Base-by-base conservation (phyloP, 2,797 vertebrate genomes). In the Pristis pectinata region DNA sequence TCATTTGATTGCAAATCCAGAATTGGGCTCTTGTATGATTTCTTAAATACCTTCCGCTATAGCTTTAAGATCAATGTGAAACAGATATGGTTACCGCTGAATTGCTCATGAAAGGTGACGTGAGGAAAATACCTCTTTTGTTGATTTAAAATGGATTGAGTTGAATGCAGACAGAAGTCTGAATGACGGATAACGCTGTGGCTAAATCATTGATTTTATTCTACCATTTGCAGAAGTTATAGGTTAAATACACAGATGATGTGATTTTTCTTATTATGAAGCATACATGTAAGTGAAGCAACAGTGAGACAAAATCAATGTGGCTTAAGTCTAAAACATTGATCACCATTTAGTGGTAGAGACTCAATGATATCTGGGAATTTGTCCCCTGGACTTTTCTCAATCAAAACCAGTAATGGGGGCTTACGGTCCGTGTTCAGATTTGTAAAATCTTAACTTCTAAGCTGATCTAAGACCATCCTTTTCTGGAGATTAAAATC, bases 201-300 rank as follows among this genome's bases (percentile, higher is more conserved):
- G 59, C 19, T 27, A 70, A 92, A 41, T 92, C 37, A 92, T 92
- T 67, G 89, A 92, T 92, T 92, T 67, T 67, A 70, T 37, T 92
- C 61, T 92, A 61, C 7, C 89, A 70, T 24, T 15, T 56, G 82
- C 27, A 27, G 22, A 22, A 87, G 53, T 27, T 30, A 87, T 56
- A 67, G 30, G 37, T 67, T 15, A 92, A 67, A 67, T 67, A 59
- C n/a, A 91, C 59, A 24, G 19, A 92, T 92, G n/a, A 72, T 70
- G 24, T 72, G 70, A 72, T n/a, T 92, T 87, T 92, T 11, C 89
- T 70, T 44, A 11, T 37, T 64, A 41, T 92, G n/a, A 70, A 92
- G 37, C 15, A 41, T 37, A 67, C 67, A 89, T 44, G 64, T 44
- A n/a, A 67, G 61, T 61, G 64, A 70, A 92, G 89, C 59, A 92